Percentiles rank a stretch among this genome's conserved stretches.
Evolutionary conservation across 2,113 vertebrate species (phyloP).

Genomic region (Patagioenas fasciata): DNA sequence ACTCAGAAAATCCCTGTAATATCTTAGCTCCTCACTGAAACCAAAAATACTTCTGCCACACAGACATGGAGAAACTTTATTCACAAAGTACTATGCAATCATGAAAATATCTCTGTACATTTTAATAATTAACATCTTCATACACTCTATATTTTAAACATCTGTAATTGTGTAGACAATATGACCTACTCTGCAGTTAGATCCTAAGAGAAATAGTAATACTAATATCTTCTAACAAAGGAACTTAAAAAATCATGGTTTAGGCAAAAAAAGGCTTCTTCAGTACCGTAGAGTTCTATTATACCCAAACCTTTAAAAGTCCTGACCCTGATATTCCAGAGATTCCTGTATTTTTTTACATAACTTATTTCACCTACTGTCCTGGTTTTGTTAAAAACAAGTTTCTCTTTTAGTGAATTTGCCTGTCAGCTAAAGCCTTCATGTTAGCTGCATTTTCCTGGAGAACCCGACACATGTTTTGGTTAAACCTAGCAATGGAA

Average conservation of each 20-base stretch:
- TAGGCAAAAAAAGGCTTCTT: background rate
- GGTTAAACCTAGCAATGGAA: no score
- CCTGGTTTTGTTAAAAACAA: no score
- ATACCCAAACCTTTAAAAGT: background rate
- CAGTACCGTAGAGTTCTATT: background rate
- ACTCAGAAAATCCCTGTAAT: background rate
- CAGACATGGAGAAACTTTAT: background rate
- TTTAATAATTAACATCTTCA: background rate
- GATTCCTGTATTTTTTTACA: background rate
- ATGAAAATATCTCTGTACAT: background rate
- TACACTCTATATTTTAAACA: background rate
- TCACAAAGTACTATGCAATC: background rate
- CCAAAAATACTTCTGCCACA: background rate
- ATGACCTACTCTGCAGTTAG: background rate
- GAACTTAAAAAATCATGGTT: background rate
- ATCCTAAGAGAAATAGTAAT: background rate
- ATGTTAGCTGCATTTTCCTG: no score
- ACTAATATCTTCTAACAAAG: background rate
- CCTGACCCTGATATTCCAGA: background rate
- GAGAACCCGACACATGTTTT: no score
- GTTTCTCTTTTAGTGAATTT: no score
- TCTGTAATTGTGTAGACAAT: background rate
- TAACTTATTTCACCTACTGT: background rate
- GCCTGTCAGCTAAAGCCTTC: no score
- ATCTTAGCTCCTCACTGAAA: background rate